These are phyloP conservation scores for Chelon labrosus DNA, from an alignment of 2,797 vertebrate species.

Conservation along the genomic window DNA sequence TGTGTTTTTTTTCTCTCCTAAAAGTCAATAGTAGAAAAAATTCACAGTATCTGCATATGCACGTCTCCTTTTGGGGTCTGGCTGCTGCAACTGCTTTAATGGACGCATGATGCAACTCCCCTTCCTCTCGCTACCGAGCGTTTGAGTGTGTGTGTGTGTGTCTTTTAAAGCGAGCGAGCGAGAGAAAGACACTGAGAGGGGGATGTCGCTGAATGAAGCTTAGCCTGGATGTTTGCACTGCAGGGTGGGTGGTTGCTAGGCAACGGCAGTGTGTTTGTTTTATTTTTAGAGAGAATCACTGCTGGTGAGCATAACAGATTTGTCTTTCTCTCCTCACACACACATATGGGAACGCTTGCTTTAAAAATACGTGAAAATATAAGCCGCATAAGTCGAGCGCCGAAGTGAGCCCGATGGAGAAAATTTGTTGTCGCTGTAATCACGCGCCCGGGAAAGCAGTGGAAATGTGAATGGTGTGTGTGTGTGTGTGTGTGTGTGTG, in stretches of 20 bases:
- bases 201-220: slow-evolving; percentile 82
- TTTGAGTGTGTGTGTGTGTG: slow-evolving; percentile 35
- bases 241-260: slow-evolving; percentile 83
- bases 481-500: slow-evolving; percentile 1
- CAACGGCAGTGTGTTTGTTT: slow-evolving; percentile 82
- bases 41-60: slow-evolving; percentile 53
- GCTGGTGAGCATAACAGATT: slow-evolving; percentile 74
- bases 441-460: slow-evolving; percentile 20
- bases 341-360: slow-evolving; percentile 29
- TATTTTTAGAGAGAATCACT: slow-evolving; percentile 85
- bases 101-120: slow-evolving; percentile 79
- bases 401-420: not conserved
- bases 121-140: slow-evolving; percentile 58
- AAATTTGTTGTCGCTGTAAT: slow-evolving; percentile 19
- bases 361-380: slow-evolving; percentile 33
- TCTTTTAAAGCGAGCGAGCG: slow-evolving; percentile 45
- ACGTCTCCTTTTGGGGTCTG: slow-evolving; percentile 74
- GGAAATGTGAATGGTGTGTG: slow-evolving; percentile 66
- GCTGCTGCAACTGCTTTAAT: slow-evolving; percentile 74
- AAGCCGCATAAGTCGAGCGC: not conserved
- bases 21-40: slow-evolving; percentile 28
- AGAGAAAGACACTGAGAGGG: slow-evolving; percentile 58
- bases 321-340: slow-evolving; percentile 47
- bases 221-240: slow-evolving; percentile 82
- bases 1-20: slow-evolving; percentile 3